Conservation (phyloP, 1,140 invertebrate genomes). For the Drosophila orosa region DNA sequence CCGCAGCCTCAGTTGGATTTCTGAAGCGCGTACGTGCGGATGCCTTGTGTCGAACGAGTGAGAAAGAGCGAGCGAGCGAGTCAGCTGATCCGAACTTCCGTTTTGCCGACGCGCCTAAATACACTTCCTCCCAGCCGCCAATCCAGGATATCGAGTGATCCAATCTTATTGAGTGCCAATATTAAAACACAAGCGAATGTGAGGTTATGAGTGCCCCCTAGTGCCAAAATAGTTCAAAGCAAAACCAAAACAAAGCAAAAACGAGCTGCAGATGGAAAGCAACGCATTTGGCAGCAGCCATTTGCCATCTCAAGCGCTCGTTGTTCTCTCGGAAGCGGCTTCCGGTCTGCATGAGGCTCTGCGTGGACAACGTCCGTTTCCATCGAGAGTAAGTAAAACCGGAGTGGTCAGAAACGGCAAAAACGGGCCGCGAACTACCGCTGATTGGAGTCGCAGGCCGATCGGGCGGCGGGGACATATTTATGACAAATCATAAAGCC, state of each 20-base stretch:
- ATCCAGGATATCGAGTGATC: conserved; percentile 26
- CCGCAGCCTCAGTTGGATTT: conserved; percentile 70
- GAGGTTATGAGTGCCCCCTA: conserved; percentile 56
- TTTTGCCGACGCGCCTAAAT: conserved; percentile 41
- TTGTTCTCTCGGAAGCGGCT: conserved; percentile 91
- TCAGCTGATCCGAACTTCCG: conserved; percentile 34
- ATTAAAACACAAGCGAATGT: conserved; percentile 56
- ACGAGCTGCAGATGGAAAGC: conserved; percentile 81
- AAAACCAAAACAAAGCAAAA: conserved; percentile 42
- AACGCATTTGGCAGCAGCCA: conserved; percentile 85
- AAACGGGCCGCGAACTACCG: conserved; percentile 5
- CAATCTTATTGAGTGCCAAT: conserved; percentile 52
- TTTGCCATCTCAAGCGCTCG: conserved; percentile 91
- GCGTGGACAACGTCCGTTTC: conserved; percentile 89
- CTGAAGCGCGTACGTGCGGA: conserved; percentile 76
- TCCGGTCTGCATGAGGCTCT: conserved; percentile 90
- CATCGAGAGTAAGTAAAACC: conserved; percentile 79
- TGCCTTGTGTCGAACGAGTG: conserved; percentile 45
- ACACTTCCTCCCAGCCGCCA: conserved; percentile 25
- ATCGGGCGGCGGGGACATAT: conserved; percentile 64
- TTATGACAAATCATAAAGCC: conserved; percentile 81
- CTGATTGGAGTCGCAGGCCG: conserved; percentile 23
- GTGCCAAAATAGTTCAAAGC: conserved; percentile 42
- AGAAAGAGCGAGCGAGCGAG: conserved; percentile 26
- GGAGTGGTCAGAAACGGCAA: neutral